Percentiles rank a stretch among this genome's conserved stretches.
Conservation (phyloP, 2,113 vertebrate genomes). For the Grantiella picta region DNA sequence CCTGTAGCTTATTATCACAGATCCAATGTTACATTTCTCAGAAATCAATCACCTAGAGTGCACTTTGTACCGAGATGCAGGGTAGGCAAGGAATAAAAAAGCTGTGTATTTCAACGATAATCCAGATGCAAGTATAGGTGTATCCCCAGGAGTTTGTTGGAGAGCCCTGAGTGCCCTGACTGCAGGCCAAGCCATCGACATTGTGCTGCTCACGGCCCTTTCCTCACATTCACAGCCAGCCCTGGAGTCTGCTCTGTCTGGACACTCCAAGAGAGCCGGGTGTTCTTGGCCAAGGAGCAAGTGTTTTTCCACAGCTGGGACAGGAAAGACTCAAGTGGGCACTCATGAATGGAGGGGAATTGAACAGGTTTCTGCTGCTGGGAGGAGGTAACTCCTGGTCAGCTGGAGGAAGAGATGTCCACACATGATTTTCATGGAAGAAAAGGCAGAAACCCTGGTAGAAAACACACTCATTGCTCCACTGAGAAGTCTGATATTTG, state of each 20-base stretch:
- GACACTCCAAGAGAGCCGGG: neutral
- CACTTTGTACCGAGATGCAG: neutral
- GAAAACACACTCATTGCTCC: neutral
- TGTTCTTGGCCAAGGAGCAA: neutral
- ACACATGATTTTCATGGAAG: neutral
- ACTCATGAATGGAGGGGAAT: neutral
- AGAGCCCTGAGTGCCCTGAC: neutral
- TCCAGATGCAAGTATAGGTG: neutral
- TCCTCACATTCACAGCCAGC: constrained; percentile 19
- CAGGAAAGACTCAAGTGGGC: neutral
- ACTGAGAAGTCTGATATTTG: neutral
- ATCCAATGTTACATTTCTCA: neutral
- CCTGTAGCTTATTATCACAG: constrained; percentile 4
- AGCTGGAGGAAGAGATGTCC: neutral
- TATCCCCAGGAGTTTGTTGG: neutral
- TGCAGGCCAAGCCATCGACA: neutral
- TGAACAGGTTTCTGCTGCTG: neutral
- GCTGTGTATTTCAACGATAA: neutral
- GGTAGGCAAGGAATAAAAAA: neutral
- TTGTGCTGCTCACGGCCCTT: neutral
- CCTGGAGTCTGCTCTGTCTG: neutral
- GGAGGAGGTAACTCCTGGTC: neutral
- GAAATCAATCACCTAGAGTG: constrained; percentile 4
- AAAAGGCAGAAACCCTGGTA: neutral
- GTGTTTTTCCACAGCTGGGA: constrained; percentile 30